Evolutionary conservation across 2,797 vertebrate species (phyloP).

Genomic region (Danio kyathit): DNA sequence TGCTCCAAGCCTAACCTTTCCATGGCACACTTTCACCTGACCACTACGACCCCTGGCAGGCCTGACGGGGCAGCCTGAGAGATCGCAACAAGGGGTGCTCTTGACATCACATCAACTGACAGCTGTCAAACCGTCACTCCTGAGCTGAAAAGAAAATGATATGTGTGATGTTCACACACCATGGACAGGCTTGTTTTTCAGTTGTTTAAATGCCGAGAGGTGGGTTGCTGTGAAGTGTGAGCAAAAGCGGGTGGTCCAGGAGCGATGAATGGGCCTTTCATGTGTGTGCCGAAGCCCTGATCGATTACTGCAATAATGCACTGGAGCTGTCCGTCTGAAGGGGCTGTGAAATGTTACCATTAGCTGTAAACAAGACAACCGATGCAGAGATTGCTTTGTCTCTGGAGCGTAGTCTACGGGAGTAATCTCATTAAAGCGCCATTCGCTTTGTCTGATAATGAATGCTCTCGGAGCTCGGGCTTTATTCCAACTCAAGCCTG

Average conservation of each 20-base stretch:
- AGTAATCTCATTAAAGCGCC: constrained; percentile 60
- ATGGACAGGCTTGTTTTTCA: constrained; percentile 27
- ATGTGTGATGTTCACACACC: not conserved
- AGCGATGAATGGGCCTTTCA: constrained; percentile 37
- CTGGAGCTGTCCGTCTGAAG: constrained; percentile 52
- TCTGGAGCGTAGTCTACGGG: constrained; percentile 58
- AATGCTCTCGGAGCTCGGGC: constrained; percentile 27
- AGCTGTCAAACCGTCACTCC: constrained; percentile 24
- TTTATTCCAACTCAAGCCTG: constrained; percentile 57
- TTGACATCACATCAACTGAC: constrained; percentile 33
- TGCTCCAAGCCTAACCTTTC: constrained; percentile 70
- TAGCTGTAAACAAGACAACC: constrained; percentile 62
- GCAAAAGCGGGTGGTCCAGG: constrained; percentile 9
- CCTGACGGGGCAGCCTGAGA: constrained; percentile 2
- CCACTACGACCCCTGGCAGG: constrained; percentile 63
- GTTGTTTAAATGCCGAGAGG: constrained; percentile 5
- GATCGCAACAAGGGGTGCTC: constrained; percentile 4
- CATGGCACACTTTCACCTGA: constrained; percentile 67
- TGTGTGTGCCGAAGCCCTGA: constrained; percentile 32
- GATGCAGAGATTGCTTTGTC: constrained; percentile 62
- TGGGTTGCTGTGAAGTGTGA: constrained; percentile 14
- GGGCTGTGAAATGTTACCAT: constrained; percentile 53
- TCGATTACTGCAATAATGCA: constrained; percentile 66
- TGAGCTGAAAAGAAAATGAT: constrained; percentile 15
- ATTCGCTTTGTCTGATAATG: constrained; percentile 60